Evolutionary conservation across 2,888 invertebrate species (phyloP).

Genomic region (Lepeophtheirus nordmannii): DNA sequence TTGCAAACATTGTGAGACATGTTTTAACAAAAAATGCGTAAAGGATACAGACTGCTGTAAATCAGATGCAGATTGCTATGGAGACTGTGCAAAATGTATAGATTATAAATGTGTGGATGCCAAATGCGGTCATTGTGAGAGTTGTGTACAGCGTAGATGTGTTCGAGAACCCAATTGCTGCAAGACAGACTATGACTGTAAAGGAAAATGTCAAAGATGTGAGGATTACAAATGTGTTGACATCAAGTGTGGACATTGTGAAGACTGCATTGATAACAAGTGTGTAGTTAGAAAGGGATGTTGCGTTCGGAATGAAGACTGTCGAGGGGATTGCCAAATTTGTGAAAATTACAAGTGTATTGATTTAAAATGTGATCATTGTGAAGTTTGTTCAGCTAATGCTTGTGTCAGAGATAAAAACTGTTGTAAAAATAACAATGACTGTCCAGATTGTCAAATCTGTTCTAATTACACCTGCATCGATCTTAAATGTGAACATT

Average conservation of each 20-base stretch:
- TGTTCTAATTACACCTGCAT: not conserved
- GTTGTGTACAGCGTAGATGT: not conserved
- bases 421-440: not conserved
- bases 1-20: not conserved
- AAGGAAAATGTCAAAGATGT: not conserved
- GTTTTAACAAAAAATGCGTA: not conserved
- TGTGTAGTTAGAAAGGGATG: not conserved
- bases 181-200: not conserved
- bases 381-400: not conserved
- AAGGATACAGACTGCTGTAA: not conserved
- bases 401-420: not conserved
- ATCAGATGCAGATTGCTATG: not conserved
- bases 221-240: not conserved
- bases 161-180: not conserved
- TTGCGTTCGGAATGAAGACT: not conserved
- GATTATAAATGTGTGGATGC: not conserved
- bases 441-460: not conserved
- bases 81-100: not conserved
- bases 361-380: not conserved
- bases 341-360: not conserved
- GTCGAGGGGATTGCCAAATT: not conserved
- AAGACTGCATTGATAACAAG: not conserved
- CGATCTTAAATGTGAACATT: not conserved
- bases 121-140: not conserved
- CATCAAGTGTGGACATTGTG: not conserved